Conservation (phyloP, 2,113 vertebrate species). For the Mesoclemmys tuberculata region DNA sequence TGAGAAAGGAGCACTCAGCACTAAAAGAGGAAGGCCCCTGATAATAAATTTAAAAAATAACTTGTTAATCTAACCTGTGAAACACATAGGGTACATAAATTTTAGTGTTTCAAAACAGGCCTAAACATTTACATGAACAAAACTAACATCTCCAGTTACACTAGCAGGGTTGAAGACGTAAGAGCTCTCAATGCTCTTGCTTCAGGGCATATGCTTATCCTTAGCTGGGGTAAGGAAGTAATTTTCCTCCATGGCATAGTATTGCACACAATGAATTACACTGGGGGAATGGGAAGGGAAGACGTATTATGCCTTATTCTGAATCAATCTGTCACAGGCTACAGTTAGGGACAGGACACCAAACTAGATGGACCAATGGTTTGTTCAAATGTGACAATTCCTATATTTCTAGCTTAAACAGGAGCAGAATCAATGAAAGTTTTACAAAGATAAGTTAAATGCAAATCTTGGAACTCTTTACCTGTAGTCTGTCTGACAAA, state of each 20-base stretch:
- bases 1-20: neutral
- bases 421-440: conserved; percentile 56
- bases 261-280: conserved; percentile 43
- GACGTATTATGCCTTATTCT: neutral
- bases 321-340: conserved; percentile 25
- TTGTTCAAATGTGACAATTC: conserved; percentile 50
- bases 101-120: conserved; percentile 18
- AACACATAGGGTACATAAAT: conserved; percentile 6
- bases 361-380: conserved; percentile 59
- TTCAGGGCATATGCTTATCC: conserved; percentile 50
- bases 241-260: neutral
- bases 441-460: conserved; percentile 55
- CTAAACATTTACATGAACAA: conserved; percentile 18
- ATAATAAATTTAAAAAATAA: conserved; percentile 1
- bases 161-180: conserved; percentile 1
- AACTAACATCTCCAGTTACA: conserved; percentile 28
- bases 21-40: neutral
- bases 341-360: conserved; percentile 60
- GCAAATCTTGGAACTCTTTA: neutral
- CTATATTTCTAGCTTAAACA: conserved; percentile 55
- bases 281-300: neutral
- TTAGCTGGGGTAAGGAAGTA: neutral
- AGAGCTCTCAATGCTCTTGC: conserved; percentile 40
- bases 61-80: conserved; percentile 24
- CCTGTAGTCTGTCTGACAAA: conserved; percentile 33